Conservation (phyloP, 2,113 vertebrate species). For the Xenopus tropicalis region UCB_Xtro_10.0 CM004446.2:56044501-56045000, state of each 20-base stretch:
- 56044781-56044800: slow-evolving; percentile 26
- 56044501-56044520: too few relatives aligned
- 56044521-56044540: too few relatives aligned
- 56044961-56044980: too few relatives aligned
- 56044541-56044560: too few relatives aligned
- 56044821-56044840: slow-evolving; percentile 17
- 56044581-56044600: too few relatives aligned
- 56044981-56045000: too few relatives aligned
- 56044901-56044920: too few relatives aligned
- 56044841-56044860: slow-evolving; percentile 12
- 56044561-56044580: too few relatives aligned
- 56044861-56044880: slow-evolving; percentile 18
- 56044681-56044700: slow-evolving; percentile 34
- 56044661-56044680: slow-evolving; percentile 30
- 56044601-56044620: too few relatives aligned
- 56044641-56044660: slow-evolving; percentile 14
- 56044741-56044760: slow-evolving; percentile 30
- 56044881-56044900: neutral
- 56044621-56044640: too few relatives aligned
- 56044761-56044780: slow-evolving; percentile 9
- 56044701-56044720: slow-evolving; percentile 38
- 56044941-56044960: too few relatives aligned
- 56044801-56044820: slow-evolving; percentile 37
- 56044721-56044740: slow-evolving; percentile 34
- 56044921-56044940: too few relatives aligned